Evolutionary conservation across 1,140 invertebrate species (phyloP).

Genomic region (Triops cancriformis): DNA sequence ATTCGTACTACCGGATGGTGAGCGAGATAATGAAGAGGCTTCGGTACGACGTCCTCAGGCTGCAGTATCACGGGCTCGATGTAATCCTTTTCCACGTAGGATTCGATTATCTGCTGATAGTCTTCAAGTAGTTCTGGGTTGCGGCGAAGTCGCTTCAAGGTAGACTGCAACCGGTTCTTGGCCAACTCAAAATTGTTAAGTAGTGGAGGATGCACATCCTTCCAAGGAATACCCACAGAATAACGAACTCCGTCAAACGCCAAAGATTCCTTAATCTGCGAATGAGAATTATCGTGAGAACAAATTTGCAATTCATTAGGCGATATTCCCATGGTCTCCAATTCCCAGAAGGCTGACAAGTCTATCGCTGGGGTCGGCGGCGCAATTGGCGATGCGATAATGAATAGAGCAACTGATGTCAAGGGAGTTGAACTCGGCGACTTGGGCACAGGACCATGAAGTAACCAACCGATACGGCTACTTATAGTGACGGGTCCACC

Average conservation of each 20-base stretch:
- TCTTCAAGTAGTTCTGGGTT: not conserved
- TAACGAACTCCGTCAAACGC: not conserved
- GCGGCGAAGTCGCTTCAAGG: not conserved
- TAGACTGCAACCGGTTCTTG: not conserved
- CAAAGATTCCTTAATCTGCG: not conserved
- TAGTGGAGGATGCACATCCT: not conserved
- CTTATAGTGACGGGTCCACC: not conserved
- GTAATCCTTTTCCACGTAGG: not conserved
- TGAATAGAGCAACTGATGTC: not conserved
- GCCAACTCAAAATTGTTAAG: not conserved
- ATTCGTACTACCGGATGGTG: not conserved
- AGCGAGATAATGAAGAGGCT: constrained; percentile 8
- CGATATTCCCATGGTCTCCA: not conserved
- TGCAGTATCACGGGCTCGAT: not conserved
- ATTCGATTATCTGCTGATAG: not conserved
- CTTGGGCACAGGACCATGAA: not conserved
- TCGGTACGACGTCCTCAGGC: not conserved
- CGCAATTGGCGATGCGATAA: not conserved
- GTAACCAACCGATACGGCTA: not conserved
- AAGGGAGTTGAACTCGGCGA: not conserved
- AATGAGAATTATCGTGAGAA: not conserved
- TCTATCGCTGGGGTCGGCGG: too few relatives aligned
- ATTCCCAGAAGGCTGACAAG: not conserved
- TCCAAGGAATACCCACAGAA: not conserved
- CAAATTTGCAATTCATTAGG: not conserved